Percentiles rank a stretch among this genome's conserved stretches.
phyloP scores from a whole-genome alignment of 2,888 invertebrate genomes.

The Aphodius sticticus region DNA sequence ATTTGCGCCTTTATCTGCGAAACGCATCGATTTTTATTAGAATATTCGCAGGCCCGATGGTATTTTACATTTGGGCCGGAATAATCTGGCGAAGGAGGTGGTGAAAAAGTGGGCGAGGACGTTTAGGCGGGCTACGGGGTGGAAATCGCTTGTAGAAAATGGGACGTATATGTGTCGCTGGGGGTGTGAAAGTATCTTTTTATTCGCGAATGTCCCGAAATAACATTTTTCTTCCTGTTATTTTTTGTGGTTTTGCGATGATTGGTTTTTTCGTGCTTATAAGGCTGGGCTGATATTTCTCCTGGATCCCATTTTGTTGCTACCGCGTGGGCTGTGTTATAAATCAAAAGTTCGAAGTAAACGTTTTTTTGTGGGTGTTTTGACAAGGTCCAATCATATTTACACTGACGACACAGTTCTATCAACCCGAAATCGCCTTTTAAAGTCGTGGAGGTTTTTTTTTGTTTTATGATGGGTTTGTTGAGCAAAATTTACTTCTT shows the following conservation, averaged over 20 bases:
- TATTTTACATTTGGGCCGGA: neutral
- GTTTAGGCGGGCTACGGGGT: neutral
- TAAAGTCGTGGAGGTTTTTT: too few species aligned
- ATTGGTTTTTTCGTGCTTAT: neutral
- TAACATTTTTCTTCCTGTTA: neutral
- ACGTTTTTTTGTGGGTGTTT: neutral
- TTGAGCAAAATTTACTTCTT: too few species aligned
- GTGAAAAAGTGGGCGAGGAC: neutral
- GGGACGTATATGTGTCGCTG: neutral
- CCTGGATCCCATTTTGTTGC: neutral
- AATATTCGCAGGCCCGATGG: neutral
- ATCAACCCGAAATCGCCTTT: too few species aligned
- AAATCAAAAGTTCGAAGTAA: neutral
- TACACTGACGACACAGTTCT: too few species aligned
- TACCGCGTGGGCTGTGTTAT: neutral
- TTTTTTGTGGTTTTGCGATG: neutral
- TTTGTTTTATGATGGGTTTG: too few species aligned
- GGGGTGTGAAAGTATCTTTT: neutral
- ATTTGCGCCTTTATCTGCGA: neutral
- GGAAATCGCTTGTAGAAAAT: constrained; percentile 4
- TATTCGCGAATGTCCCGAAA: constrained; percentile 4
- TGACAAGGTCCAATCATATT: neutral
- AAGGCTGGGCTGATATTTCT: neutral
- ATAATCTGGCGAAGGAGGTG: neutral
- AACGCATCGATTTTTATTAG: neutral